Conservation (phyloP, 2,113 vertebrate species). For the Callionymus lyra region DNA sequence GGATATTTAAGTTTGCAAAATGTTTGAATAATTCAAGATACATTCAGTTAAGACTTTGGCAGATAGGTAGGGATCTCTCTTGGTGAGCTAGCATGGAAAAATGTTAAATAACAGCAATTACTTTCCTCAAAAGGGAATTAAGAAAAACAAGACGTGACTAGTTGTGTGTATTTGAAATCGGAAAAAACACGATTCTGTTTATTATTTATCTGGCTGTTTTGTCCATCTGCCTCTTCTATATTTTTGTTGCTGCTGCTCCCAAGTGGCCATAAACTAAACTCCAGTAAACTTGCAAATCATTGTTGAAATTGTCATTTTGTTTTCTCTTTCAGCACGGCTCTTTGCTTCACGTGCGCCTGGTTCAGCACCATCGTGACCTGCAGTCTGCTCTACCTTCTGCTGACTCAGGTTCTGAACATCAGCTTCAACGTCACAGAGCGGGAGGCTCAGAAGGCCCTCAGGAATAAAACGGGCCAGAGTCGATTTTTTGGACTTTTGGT, state of each 20-base stretch:
- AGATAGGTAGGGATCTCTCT: too few relatives aligned
- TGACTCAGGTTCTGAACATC: constrained; percentile 85
- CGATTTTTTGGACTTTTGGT: constrained; percentile 78
- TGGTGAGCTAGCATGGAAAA: too few relatives aligned
- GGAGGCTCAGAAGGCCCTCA: constrained; percentile 82
- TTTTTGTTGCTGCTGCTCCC: too few relatives aligned
- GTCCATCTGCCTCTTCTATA: not conserved
- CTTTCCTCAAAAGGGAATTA: too few relatives aligned
- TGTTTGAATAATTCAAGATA: too few relatives aligned
- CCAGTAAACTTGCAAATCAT: not conserved
- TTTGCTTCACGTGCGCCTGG: constrained; percentile 94
- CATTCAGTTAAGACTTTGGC: too few relatives aligned
- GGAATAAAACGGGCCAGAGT: constrained; percentile 75
- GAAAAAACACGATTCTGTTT: too few relatives aligned
- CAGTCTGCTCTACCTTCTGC: constrained; percentile 81
- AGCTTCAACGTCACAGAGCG: constrained; percentile 92
- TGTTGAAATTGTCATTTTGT: not conserved
- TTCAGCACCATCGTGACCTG: constrained; percentile 85
- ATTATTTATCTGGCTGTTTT: not conserved
- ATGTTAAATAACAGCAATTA: too few relatives aligned
- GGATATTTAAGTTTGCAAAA: too few relatives aligned
- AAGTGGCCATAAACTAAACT: too few relatives aligned
- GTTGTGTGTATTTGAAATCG: too few relatives aligned
- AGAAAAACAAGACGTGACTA: too few relatives aligned
- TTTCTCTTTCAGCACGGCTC: constrained; percentile 73